Evolutionary conservation across 2,888 invertebrate species (phyloP).

Genomic region (Plusia festucae): DNA sequence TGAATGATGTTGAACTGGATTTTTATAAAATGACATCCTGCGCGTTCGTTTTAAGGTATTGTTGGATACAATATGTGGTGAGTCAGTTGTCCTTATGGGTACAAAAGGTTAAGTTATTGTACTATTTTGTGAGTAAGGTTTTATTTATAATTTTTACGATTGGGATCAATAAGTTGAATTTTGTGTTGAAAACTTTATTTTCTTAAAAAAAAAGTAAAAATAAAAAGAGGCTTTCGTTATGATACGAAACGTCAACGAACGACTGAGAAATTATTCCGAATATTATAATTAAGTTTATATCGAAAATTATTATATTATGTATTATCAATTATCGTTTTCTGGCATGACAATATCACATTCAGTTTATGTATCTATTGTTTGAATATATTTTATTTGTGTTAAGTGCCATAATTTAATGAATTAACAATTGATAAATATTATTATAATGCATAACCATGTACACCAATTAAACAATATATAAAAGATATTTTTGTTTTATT

Average conservation of each 20-base stretch:
- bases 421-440: conserved; percentile 88
- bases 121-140: conserved; percentile 76
- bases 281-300: conserved; percentile 71
- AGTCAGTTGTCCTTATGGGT: conserved; percentile 85
- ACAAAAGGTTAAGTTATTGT: conserved; percentile 85
- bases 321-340: conserved; percentile 62
- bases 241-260: conserved; percentile 84
- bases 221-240: conserved; percentile 82
- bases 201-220: conserved; percentile 76
- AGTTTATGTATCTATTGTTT: conserved; percentile 79
- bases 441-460: conserved; percentile 89
- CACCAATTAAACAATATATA: conserved; percentile 87
- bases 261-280: conserved; percentile 88
- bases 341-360: conserved; percentile 80
- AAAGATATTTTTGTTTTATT: conserved; percentile 76
- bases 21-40: conserved; percentile 86
- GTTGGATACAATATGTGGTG: conserved; percentile 72
- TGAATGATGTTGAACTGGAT: conserved; percentile 81
- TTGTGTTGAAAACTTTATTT: conserved; percentile 84
- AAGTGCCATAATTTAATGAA: conserved; percentile 89
- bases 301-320: conserved; percentile 67
- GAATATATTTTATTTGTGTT: conserved; percentile 82
- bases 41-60: conserved; percentile 82
- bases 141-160: conserved; percentile 84
- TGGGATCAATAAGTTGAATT: conserved; percentile 86